phyloP scores from a whole-genome alignment of 2,113 vertebrate species.

The Myrmecobius fasciatus region DNA sequence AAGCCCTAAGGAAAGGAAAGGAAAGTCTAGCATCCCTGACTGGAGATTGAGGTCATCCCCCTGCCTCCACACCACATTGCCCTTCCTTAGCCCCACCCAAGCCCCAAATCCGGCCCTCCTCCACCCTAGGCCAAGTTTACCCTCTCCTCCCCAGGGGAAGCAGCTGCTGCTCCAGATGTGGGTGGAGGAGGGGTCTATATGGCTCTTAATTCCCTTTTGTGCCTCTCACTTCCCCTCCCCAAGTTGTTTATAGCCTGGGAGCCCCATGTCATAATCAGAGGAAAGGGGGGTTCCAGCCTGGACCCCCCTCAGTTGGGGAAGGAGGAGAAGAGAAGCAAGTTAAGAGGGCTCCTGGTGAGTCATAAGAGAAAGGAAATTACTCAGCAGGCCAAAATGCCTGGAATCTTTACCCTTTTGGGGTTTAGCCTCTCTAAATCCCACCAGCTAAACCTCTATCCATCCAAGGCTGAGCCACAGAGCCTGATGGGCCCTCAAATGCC shows the following conservation, averaged over 20 bases:
- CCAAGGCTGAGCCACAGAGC: background rate
- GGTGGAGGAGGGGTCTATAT: background rate
- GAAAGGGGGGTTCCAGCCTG: background rate
- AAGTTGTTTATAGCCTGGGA: background rate
- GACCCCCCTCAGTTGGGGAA: background rate
- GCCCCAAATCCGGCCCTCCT: background rate
- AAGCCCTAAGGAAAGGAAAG: background rate
- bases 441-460: background rate
- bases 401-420: background rate
- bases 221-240: background rate
- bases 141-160: background rate
- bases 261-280: background rate
- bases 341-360: background rate
- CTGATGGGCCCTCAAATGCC: background rate
- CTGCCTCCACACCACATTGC: background rate
- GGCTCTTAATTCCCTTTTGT: background rate
- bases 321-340: background rate
- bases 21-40: background rate
- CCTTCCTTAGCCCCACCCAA: background rate
- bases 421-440: background rate
- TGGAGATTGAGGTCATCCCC: background rate
- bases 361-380: background rate
- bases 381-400: background rate
- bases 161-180: constrained; percentile 3
- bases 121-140: background rate